Percentiles rank a stretch among this genome's conserved stretches.
Evolutionary conservation across 2,888 invertebrate species (phyloP).

Genomic region (Pachycephus smyrnensis): DNA sequence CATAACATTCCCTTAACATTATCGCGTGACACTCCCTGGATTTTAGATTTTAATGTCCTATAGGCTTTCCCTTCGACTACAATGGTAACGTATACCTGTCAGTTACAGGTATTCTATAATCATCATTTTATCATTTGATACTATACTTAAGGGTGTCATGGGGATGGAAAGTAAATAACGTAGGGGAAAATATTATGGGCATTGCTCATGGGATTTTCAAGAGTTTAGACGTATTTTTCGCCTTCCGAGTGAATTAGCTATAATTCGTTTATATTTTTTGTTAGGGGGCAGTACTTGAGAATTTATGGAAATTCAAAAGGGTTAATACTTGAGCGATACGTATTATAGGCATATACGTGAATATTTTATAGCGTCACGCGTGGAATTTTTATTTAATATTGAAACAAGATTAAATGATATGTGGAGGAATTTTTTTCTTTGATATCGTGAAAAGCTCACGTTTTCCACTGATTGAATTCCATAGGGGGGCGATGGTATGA

Average conservation of each 20-base stretch:
- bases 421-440: not conserved
- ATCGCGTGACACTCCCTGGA: not conserved
- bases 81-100: not conserved
- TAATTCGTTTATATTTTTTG: too few species aligned
- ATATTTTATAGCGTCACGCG: not conserved
- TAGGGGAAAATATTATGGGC: not conserved
- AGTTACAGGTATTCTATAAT: not conserved
- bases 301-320: not conserved
- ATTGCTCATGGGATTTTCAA: not conserved
- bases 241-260: too few species aligned
- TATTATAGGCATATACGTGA: not conserved
- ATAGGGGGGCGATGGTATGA: not conserved
- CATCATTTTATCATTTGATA: not conserved
- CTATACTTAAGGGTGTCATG: not conserved
- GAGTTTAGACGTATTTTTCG: too few species aligned
- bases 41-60: not conserved
- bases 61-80: not conserved
- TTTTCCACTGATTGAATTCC: not conserved
- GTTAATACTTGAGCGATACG: too few species aligned
- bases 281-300: not conserved
- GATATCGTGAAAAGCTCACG: not conserved
- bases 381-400: not conserved
- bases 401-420: not conserved
- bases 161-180: not conserved
- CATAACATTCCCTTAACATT: not conserved